These are phyloP conservation scores for Callosobruchus maculatus DNA, from an alignment of 2,888 invertebrate genomes.

Conservation along the genomic window DNA sequence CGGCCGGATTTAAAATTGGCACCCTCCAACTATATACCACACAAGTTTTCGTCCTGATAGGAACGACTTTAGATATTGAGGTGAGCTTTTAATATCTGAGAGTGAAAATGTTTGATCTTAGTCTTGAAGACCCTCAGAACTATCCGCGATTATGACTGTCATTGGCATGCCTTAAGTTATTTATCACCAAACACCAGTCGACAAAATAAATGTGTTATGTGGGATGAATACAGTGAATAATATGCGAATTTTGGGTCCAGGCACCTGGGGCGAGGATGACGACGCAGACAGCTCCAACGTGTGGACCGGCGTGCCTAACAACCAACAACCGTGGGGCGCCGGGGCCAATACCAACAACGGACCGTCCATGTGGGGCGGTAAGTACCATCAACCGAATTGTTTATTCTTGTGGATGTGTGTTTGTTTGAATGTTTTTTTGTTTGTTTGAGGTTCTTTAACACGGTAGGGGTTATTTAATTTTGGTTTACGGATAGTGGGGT, in stretches of 20 bases:
- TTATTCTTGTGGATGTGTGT: not conserved
- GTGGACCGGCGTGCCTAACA: constrained; percentile 78
- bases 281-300: constrained; percentile 78
- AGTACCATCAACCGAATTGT: constrained; percentile 12
- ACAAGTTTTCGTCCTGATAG: too few relatives aligned
- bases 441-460: not conserved
- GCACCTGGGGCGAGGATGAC: constrained; percentile 91
- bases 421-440: not conserved
- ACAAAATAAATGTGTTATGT: too few relatives aligned
- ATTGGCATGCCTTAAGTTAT: too few relatives aligned
- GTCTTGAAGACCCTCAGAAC: too few relatives aligned
- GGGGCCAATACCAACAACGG: constrained; percentile 51
- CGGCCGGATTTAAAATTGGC: too few relatives aligned
- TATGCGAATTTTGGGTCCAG: not conserved
- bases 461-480: not conserved
- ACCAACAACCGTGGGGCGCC: constrained; percentile 58
- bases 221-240: too few relatives aligned
- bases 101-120: too few relatives aligned
- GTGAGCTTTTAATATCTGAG: too few relatives aligned
- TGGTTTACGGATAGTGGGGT: not conserved
- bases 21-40: too few relatives aligned
- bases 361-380: constrained; percentile 46
- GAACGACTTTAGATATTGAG: too few relatives aligned
- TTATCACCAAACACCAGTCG: too few relatives aligned
- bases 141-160: too few relatives aligned